phyloP scores from a whole-genome alignment of 2,888 invertebrate species.

The Agriopis marginaria region DNA sequence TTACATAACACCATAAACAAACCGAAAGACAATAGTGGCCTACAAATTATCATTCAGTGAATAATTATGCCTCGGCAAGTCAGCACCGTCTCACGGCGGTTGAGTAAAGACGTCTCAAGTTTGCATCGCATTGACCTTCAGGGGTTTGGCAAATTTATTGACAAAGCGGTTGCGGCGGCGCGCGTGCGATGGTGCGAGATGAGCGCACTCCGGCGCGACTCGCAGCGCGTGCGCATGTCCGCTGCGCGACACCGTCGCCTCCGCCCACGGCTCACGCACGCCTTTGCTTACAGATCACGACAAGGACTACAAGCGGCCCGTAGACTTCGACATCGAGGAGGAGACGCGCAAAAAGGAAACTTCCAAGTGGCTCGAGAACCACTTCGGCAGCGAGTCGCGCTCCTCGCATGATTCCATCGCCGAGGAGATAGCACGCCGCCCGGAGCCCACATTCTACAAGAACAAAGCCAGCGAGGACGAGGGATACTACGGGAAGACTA shows the following conservation, averaged over 20 bases:
- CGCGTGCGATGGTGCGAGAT: constrained; percentile 57
- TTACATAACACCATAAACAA: constrained; percentile 61
- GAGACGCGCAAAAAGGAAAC: constrained; percentile 96
- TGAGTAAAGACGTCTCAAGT: constrained; percentile 75
- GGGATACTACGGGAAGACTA: constrained; percentile 78
- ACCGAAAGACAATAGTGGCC: constrained; percentile 64
- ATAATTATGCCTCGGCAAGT: constrained; percentile 63
- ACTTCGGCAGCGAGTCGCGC: constrained; percentile 95
- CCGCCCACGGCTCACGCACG: constrained; percentile 50
- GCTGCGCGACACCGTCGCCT: constrained; percentile 60
- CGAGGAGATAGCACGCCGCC: constrained; percentile 87
- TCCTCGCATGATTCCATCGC: constrained; percentile 91
- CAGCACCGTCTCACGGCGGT: constrained; percentile 60
- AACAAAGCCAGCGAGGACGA: constrained; percentile 84
- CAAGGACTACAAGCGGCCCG: constrained; percentile 93
- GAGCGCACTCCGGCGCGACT: constrained; percentile 65
- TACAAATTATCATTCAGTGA: constrained; percentile 74
- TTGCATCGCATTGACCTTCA: constrained; percentile 82
- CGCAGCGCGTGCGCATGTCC: constrained; percentile 70
- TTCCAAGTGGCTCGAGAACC: constrained; percentile 96
- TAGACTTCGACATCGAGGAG: constrained; percentile 95
- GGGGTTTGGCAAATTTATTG: constrained; percentile 82
- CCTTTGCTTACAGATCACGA: constrained; percentile 87
- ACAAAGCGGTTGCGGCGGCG: constrained; percentile 75
- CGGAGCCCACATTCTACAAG: constrained; percentile 91